A percentile compares a stretch with the other conserved stretches of the same genome.
phyloP scores from a whole-genome alignment of 2,888 invertebrate species.

The Tipula helvola region DNA sequence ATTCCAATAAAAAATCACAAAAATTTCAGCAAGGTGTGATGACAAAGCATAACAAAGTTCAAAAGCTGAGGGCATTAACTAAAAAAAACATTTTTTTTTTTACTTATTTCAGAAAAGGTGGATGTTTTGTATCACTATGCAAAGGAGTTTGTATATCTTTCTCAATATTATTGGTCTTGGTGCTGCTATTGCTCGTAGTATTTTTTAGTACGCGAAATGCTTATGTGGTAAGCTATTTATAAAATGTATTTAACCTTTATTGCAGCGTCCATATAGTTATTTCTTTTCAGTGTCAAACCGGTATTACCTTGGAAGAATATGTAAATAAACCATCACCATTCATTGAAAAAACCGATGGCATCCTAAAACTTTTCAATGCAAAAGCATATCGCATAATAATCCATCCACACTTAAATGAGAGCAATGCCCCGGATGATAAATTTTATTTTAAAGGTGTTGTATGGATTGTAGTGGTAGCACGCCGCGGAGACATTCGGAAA shows the following conservation, averaged over 20 bases:
- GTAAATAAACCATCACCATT: constrained; percentile 11
- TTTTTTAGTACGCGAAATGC: constrained; percentile 13
- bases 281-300: constrained; percentile 11
- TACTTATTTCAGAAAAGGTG: constrained; percentile 11
- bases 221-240: constrained; percentile 11
- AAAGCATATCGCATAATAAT: constrained; percentile 12
- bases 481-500: constrained; percentile 12
- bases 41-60: not conserved
- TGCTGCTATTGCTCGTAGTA: constrained; percentile 10
- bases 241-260: not conserved
- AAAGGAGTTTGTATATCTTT: constrained; percentile 12
- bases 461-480: constrained; percentile 10
- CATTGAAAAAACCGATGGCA: constrained; percentile 11
- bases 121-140: constrained; percentile 14
- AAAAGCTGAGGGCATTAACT: not conserved
- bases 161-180: not conserved
- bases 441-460: constrained; percentile 12
- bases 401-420: constrained; percentile 11
- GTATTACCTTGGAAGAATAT: constrained; percentile 12
- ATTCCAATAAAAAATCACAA: not conserved
- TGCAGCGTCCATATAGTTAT: not conserved
- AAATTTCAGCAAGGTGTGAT: not conserved
- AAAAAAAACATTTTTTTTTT: not conserved
- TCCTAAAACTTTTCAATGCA: constrained; percentile 11
- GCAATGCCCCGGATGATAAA: not conserved